Percentiles rank a stretch among this genome's conserved stretches.
These are phyloP conservation scores for Drosophila parvula DNA, from an alignment of 1,140 invertebrate species.

Conservation along the genomic window DNA sequence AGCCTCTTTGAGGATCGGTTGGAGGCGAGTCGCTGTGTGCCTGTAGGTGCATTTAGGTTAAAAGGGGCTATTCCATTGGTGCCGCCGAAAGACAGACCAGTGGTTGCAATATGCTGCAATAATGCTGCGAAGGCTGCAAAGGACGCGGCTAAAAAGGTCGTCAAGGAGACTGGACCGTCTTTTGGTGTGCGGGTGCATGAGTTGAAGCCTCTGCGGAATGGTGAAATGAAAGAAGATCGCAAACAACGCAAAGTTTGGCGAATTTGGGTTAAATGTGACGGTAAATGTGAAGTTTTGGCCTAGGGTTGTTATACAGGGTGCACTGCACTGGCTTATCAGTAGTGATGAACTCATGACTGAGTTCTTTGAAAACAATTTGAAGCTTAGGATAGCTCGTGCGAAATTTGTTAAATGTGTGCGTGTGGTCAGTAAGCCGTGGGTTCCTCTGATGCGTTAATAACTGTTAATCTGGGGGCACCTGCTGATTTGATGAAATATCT, in stretches of 20 bases:
- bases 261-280: neutral
- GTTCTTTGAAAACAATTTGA: neutral
- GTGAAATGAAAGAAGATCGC: conserved; percentile 7
- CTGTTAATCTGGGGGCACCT: neutral
- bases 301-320: neutral
- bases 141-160: too few relatives aligned
- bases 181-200: conserved; percentile 20
- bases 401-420: neutral
- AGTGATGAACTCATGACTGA: neutral
- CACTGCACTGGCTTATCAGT: conserved; percentile 3
- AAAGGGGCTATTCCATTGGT: neutral
- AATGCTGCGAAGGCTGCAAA: too few relatives aligned
- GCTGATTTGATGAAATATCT: neutral
- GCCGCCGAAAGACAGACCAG: neutral
- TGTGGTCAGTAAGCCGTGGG: neutral
- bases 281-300: neutral
- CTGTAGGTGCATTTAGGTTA: neutral
- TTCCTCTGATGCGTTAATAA: neutral
- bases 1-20: neutral
- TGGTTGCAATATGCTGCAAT: neutral
- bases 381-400: neutral
- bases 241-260: conserved; percentile 3
- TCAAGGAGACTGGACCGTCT: conserved; percentile 13
- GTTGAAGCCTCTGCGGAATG: conserved; percentile 5
- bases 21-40: neutral